These are phyloP conservation scores for Phenacoccus solenopsis DNA, from an alignment of 1,140 invertebrate genomes.

Conservation along the genomic window DNA sequence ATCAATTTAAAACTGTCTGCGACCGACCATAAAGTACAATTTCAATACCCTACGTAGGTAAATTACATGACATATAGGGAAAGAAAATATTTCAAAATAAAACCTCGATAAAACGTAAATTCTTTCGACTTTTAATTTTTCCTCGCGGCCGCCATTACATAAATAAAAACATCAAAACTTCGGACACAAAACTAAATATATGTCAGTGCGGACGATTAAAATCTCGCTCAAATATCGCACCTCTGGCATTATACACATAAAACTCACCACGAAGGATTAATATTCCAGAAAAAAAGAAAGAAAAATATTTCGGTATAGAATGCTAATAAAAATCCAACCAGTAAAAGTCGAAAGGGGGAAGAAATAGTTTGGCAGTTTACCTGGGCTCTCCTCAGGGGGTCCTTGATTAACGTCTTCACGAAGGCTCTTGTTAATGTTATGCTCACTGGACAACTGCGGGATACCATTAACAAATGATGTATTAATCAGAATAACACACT, in stretches of 20 bases:
- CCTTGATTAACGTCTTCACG: constrained; percentile 16
- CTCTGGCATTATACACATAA: not conserved
- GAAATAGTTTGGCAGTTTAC: constrained; percentile 1
- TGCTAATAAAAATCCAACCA: constrained; percentile 11
- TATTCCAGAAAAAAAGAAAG: not conserved
- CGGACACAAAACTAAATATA: constrained; percentile 2
- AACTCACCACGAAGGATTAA: constrained; percentile 1
- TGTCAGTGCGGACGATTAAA: not conserved
- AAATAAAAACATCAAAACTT: constrained; percentile 3
- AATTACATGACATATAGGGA: too few species aligned
- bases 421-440: constrained; percentile 15
- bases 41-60: too few species aligned
- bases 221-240: constrained; percentile 1
- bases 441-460: constrained; percentile 10
- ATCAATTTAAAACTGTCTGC: too few species aligned
- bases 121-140: not conserved
- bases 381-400: constrained; percentile 6
- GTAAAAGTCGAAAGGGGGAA: not conserved
- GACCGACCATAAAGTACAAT: too few species aligned
- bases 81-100: too few species aligned
- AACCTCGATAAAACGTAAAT: too few species aligned
- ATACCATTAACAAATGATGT: constrained; percentile 15
- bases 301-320: constrained; percentile 5
- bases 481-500: constrained; percentile 11
- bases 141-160: not conserved